Evolutionary conservation across 2,888 invertebrate genomes (phyloP).

Genomic region (Strigamia crassipes): DNA sequence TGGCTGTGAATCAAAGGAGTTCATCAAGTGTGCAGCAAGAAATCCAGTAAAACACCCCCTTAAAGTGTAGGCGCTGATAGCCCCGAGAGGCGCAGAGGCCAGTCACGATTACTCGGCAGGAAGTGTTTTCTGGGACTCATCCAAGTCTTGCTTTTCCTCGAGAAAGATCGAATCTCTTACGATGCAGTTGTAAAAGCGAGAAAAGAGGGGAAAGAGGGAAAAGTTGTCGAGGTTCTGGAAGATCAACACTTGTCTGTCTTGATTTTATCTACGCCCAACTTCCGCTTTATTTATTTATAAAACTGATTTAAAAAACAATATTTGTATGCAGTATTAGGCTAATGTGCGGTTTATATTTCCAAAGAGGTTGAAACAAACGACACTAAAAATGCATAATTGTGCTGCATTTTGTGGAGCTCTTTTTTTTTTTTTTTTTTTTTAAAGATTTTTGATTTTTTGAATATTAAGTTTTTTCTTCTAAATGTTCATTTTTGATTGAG

Average conservation of each 20-base stretch:
- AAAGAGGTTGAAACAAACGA: too few relatives aligned
- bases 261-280: neutral
- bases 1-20: conserved; percentile 36
- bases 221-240: conserved; percentile 26
- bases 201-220: neutral
- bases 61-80: conserved; percentile 40
- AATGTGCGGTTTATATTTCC: neutral
- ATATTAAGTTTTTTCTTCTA: too few relatives aligned
- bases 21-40: conserved; percentile 42
- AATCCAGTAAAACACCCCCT: conserved; percentile 42
- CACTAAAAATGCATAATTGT: too few relatives aligned
- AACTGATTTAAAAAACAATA: neutral
- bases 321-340: neutral
- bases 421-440: too few relatives aligned
- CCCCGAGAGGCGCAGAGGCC: conserved; percentile 39
- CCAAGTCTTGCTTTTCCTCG: conserved; percentile 32
- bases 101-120: conserved; percentile 42
- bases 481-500: too few relatives aligned
- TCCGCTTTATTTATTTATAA: conserved; percentile 5
- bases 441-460: too few relatives aligned
- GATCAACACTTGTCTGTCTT: conserved; percentile 28
- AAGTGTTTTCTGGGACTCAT: conserved; percentile 40
- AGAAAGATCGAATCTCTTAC: conserved; percentile 40
- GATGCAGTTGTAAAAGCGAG: conserved; percentile 31
- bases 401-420: too few relatives aligned